Evolutionary conservation across 2,888 invertebrate species (phyloP).

Genomic region (Lycaena phlaeas): DNA sequence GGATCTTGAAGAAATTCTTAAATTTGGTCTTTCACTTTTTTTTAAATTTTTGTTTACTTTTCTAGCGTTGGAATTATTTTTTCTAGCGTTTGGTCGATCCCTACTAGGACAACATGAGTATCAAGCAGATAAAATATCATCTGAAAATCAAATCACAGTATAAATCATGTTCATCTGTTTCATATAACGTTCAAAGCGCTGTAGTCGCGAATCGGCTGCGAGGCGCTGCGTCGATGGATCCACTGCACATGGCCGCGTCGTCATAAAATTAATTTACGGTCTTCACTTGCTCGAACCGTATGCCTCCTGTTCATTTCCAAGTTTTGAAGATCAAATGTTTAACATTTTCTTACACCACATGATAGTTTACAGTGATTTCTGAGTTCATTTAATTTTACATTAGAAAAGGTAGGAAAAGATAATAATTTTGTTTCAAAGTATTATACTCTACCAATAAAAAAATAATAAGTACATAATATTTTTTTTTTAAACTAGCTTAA

Average conservation of each 20-base stretch:
- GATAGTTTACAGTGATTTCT: slow-evolving; percentile 12
- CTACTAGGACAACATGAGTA: too few relatives aligned
- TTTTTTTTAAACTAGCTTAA: too few relatives aligned
- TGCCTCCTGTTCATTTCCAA: slow-evolving; percentile 24
- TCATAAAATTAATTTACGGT: slow-evolving; percentile 61
- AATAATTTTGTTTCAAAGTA: too few relatives aligned
- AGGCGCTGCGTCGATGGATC: slow-evolving; percentile 35
- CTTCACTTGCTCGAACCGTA: slow-evolving; percentile 28
- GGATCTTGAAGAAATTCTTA: too few relatives aligned
- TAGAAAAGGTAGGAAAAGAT: too few relatives aligned
- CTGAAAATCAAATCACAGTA: not conserved
- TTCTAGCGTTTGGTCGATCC: too few relatives aligned
- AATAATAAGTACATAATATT: too few relatives aligned
- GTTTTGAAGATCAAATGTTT: slow-evolving; percentile 21
- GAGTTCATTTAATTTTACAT: not conserved
- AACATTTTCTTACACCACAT: slow-evolving; percentile 21
- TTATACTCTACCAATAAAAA: too few relatives aligned
- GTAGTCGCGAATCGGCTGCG: slow-evolving; percentile 21
- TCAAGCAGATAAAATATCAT: not conserved
- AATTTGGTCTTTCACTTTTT: too few relatives aligned
- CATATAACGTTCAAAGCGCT: slow-evolving; percentile 17
- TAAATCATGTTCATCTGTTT: slow-evolving; percentile 17
- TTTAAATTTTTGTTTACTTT: too few relatives aligned
- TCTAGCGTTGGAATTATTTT: too few relatives aligned
- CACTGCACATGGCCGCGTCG: slow-evolving; percentile 51